phyloP scores from a whole-genome alignment of 2,113 vertebrate genomes.

The Copsychus sechellarum region DNA sequence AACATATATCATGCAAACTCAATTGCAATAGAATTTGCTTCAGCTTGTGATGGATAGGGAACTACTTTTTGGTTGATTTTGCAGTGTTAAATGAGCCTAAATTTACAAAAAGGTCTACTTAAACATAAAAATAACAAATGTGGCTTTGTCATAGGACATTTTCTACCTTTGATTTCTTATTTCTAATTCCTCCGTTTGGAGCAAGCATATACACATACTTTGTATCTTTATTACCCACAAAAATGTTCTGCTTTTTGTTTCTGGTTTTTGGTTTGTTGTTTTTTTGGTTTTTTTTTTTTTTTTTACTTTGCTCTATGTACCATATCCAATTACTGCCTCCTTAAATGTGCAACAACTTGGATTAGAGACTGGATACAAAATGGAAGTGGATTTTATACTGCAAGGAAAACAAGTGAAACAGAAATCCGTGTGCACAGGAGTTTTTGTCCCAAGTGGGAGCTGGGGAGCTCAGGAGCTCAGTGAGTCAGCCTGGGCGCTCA shows the following conservation, averaged over 20 bases:
- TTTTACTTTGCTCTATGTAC: neutral
- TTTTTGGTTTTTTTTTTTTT: neutral
- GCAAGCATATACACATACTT: neutral
- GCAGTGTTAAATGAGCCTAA: neutral
- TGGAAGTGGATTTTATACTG: rapidly evolving
- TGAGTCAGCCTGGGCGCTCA: neutral
- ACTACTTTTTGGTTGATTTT: neutral
- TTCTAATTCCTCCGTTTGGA: neutral
- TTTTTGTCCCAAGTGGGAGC: neutral
- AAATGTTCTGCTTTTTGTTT: neutral
- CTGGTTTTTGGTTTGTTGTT: no score
- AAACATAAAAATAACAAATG: neutral
- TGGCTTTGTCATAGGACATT: neutral
- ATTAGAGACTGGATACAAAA: neutral
- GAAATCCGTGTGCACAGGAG: neutral
- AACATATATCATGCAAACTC: neutral
- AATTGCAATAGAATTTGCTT: neutral
- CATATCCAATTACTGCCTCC: neutral
- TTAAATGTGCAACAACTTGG: neutral
- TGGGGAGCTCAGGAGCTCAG: neutral
- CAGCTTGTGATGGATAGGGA: neutral
- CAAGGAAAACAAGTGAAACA: neutral
- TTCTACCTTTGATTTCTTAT: neutral
- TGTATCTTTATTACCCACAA: neutral
- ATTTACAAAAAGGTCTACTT: neutral